phyloP scores from a whole-genome alignment of 2,888 invertebrate genomes.

The Platycnemis pennipes region DNA sequence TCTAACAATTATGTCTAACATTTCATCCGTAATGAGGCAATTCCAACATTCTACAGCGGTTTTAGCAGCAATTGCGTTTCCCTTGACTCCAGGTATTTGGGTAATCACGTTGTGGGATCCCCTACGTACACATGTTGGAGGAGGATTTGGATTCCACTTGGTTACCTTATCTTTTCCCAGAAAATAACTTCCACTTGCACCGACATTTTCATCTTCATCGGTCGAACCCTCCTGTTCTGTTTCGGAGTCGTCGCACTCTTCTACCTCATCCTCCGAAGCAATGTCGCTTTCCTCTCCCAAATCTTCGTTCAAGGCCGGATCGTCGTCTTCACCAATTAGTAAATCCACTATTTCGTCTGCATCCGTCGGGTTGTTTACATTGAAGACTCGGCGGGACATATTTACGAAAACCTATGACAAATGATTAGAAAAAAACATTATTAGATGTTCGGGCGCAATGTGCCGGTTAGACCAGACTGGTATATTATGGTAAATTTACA shows the following conservation, averaged over 20 bases:
- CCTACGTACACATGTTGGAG: conserved; percentile 73
- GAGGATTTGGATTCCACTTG: conserved; percentile 71
- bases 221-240: conserved; percentile 68
- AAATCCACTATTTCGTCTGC: background rate
- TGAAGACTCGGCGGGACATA: background rate
- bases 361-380: background rate
- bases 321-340: background rate
- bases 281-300: background rate
- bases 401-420: background rate
- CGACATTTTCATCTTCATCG: conserved; percentile 65
- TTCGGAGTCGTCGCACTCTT: background rate
- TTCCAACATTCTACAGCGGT: conserved; percentile 72
- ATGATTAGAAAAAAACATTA: background rate
- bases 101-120: background rate
- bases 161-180: conserved; percentile 71
- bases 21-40: conserved; percentile 72
- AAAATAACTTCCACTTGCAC: conserved; percentile 51
- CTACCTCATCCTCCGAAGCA: conserved; percentile 72
- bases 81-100: background rate
- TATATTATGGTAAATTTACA: background rate
- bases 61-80: conserved; percentile 34
- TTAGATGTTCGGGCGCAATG: background rate
- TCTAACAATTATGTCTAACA: conserved; percentile 73
- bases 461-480: background rate
- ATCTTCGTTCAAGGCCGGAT: background rate